These are phyloP conservation scores for Dicyrtoma fusca DNA, from an alignment of 2,888 invertebrate species.

Conservation along the genomic window DNA sequence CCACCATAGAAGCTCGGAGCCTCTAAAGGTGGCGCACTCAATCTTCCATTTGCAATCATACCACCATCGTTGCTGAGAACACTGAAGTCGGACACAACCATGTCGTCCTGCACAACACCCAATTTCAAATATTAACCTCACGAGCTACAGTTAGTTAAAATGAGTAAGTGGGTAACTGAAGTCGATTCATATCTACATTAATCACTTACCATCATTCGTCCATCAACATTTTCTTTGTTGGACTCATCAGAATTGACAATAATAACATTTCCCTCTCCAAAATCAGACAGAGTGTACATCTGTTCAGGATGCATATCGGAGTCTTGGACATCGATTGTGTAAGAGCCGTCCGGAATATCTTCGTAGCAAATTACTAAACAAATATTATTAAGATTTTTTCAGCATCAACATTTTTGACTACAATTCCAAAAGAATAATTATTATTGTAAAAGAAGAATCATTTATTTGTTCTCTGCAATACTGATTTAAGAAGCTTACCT, in stretches of 20 bases:
- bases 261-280: slow-evolving; percentile 19
- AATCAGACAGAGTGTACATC: slow-evolving; percentile 32
- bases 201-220: slow-evolving; percentile 19
- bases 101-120: slow-evolving; percentile 11
- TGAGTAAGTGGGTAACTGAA: too few species aligned
- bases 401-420: too few species aligned
- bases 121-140: neutral
- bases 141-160: too few species aligned
- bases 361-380: slow-evolving; percentile 37
- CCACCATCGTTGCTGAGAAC: neutral
- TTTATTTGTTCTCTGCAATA: too few species aligned
- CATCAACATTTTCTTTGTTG: slow-evolving; percentile 23
- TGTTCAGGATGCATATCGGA: neutral
- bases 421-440: too few species aligned
- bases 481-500: too few species aligned
- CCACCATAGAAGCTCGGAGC: neutral
- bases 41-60: neutral
- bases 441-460: too few species aligned
- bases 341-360: slow-evolving; percentile 25
- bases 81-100: slow-evolving; percentile 20
- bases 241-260: slow-evolving; percentile 26
- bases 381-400: neutral
- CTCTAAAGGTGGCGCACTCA: slow-evolving; percentile 17
- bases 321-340: slow-evolving; percentile 29
- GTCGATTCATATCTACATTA: too few species aligned